Percentiles rank a stretch among this genome's conserved stretches.
These are phyloP conservation scores for Nomada lathburiana DNA, from an alignment of 2,888 invertebrate species.

Conservation along the genomic window DNA sequence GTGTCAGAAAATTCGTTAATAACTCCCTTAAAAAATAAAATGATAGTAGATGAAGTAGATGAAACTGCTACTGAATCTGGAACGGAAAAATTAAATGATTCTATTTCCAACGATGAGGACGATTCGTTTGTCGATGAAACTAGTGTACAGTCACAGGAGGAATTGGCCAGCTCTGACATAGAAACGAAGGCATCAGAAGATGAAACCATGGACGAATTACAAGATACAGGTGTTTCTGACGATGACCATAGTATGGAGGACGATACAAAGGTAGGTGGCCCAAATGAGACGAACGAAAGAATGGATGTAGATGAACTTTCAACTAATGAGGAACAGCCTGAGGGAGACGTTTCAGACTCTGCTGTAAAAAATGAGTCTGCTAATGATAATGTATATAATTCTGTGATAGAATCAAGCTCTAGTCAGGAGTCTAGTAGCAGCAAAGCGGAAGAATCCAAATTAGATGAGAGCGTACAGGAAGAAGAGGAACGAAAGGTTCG, in stretches of 20 bases:
- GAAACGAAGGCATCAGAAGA: slow-evolving; percentile 20
- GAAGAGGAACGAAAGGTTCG: slow-evolving; percentile 1
- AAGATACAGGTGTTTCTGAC: background rate
- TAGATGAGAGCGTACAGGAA: background rate
- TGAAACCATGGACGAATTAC: background rate
- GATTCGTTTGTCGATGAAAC: background rate
- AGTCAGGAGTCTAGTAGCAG: slow-evolving; percentile 52
- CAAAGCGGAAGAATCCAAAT: slow-evolving; percentile 26
- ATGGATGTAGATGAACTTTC: background rate
- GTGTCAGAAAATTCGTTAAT: slow-evolving; percentile 40
- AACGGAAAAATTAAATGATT: slow-evolving; percentile 18
- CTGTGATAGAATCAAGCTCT: slow-evolving; percentile 65
- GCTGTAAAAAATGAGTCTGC: slow-evolving; percentile 21
- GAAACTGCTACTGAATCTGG: slow-evolving; percentile 1
- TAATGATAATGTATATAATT: slow-evolving; percentile 18
- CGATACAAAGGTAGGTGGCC: background rate
- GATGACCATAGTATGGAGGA: background rate
- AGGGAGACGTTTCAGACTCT: slow-evolving; percentile 12
- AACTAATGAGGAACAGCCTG: slow-evolving; percentile 16
- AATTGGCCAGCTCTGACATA: slow-evolving; percentile 9
- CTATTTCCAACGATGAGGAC: slow-evolving; percentile 18
- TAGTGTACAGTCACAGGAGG: background rate
- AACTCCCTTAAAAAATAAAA: slow-evolving; percentile 30
- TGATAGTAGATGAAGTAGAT: background rate
- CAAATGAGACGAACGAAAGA: background rate